Conservation (phyloP, 2,888 invertebrate genomes). For the Brenthis daphne region DNA sequence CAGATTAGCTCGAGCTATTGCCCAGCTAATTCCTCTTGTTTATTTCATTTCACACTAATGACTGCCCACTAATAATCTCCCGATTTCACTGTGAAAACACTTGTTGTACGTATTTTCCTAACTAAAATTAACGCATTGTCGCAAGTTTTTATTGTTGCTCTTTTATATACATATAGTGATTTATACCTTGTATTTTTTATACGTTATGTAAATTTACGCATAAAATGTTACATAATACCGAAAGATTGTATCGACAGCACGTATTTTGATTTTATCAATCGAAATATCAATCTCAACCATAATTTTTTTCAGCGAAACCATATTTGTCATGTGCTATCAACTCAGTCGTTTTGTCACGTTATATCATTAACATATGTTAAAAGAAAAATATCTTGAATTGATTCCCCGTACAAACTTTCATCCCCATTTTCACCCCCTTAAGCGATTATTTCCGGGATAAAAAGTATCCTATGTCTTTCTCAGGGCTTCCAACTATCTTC, state of each 20-base stretch:
- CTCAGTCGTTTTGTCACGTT: conserved; percentile 44
- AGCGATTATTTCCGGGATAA: too few relatives aligned
- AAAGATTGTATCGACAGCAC: conserved; percentile 56
- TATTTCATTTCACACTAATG: conserved; percentile 68
- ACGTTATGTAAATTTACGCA: conserved; percentile 37
- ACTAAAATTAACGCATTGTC: not conserved
- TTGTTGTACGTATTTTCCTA: conserved; percentile 22
- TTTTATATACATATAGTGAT: not conserved
- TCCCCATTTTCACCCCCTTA: too few relatives aligned
- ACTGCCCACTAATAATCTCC: conserved; percentile 50
- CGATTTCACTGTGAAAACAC: conserved; percentile 53
- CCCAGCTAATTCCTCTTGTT: conserved; percentile 74
- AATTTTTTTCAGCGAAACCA: conserved; percentile 51
- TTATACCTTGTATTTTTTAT: conserved; percentile 4
- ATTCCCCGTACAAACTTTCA: too few relatives aligned
- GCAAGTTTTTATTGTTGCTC: conserved; percentile 9
- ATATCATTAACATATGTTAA: conserved; percentile 18
- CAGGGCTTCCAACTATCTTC: too few relatives aligned
- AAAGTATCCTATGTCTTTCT: too few relatives aligned
- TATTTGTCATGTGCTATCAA: conserved; percentile 52
- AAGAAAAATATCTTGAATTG: not conserved
- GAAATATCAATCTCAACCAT: conserved; percentile 52
- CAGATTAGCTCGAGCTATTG: conserved; percentile 70
- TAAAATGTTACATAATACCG: conserved; percentile 49
- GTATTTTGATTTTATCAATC: conserved; percentile 59